A percentile compares a stretch with the other conserved stretches of the same genome.
phyloP scores from a whole-genome alignment of 2,888 invertebrate genomes.

The Syrista parreyssii region DNA sequence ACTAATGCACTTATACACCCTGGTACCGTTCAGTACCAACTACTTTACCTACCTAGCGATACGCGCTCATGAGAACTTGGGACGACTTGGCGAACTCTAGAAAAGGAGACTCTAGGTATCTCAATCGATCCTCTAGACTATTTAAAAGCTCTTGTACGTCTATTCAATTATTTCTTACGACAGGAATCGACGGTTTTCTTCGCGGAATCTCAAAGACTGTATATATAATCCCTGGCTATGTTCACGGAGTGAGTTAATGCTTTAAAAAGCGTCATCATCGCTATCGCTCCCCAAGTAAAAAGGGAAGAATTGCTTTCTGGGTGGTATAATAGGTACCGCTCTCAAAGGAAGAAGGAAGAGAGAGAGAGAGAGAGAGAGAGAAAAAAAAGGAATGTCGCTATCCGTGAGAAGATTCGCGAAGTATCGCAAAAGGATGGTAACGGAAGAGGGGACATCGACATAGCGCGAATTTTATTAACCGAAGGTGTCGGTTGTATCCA shows the following conservation, averaged over 20 bases:
- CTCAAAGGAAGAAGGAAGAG: neutral
- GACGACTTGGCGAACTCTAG: neutral
- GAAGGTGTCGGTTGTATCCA: conserved; percentile 18
- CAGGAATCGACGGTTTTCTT: neutral
- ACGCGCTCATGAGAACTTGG: neutral
- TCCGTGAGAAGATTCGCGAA: neutral
- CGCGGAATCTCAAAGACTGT: neutral
- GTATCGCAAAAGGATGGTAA: conserved; percentile 9
- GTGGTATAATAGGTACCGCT: neutral
- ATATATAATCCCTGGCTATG: neutral
- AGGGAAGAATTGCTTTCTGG: neutral
- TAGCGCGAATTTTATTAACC: conserved; percentile 52
- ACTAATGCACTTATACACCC: neutral
- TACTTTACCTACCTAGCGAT: neutral
- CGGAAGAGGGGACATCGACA: conserved; percentile 39
- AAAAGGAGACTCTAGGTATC: neutral
- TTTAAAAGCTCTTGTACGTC: neutral
- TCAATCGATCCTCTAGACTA: neutral
- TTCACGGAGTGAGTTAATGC: neutral
- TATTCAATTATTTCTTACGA: neutral
- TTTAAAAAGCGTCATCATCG: neutral
- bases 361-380: too few species aligned
- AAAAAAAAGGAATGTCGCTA: neutral
- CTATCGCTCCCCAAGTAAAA: neutral
- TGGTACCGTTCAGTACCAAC: neutral